Evolutionary conservation across 2,888 invertebrate genomes (phyloP), one percentile per base, ranked within the genome.

Genomic region (Marasmarcha lunaedactyla): DNA sequence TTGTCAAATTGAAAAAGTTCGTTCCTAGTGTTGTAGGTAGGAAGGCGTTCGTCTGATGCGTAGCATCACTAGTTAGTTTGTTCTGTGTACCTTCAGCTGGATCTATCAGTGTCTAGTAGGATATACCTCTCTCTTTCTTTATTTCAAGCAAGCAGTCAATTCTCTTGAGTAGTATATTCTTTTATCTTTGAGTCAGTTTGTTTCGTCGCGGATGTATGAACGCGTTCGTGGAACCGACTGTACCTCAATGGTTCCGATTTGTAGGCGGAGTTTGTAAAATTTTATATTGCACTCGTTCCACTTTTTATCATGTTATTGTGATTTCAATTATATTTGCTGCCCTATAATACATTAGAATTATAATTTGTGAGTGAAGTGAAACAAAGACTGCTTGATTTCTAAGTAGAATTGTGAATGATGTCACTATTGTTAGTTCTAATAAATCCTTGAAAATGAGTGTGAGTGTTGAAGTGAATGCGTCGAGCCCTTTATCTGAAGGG

Each of bases 371-470:
- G 48, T 40, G 46, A 51, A 51, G 58, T 71, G 59, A 63, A 65
- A 67, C 63, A 64, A 60, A 57, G 58, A 52, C 50, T 54, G 55
- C 7, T 41, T 50, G 52, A 49, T 55, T 55, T 63, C 30, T 11
- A 30, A 30, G 30, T 30, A n/a, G 9, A 30, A 30, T 20, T n/a
- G 30, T 30, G 30, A n/a, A 76, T 79, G 81, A 83, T 81, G 81
- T 81, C 78, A 79, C 59, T 58, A 56, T 63, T 63, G 59, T 57
- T 59, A 6, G 35, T 42, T 56, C 52, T 54, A 54, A 58, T 64
- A 57, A 63, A 77, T 66, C 73, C 74, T 78, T 79, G 74, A 78
- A 77, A 71, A 81, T 81, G 81, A 81, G 79, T 78, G 73, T 71
- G 52, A 76, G 73, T 71, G 73, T 73, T 42, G 76, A 77, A 55